Evolutionary conservation across 2,888 invertebrate genomes (phyloP), one percentile per base, ranked within the genome.

Genomic region (Apamea epomidion): DNA sequence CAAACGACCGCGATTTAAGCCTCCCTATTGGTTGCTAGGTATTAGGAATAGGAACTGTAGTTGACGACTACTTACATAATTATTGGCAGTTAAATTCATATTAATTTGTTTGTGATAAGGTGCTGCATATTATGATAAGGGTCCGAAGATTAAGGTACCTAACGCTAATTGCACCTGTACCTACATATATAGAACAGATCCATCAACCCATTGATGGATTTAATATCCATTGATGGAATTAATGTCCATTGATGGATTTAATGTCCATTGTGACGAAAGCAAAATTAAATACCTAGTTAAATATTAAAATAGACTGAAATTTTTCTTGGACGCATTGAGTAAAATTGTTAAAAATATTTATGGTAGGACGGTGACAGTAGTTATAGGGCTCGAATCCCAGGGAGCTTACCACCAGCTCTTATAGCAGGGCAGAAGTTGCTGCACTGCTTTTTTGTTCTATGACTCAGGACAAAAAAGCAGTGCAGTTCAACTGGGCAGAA

Each of bases 1-100:
- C 93, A 88, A 89, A 81, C 92, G 93, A 87, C 93, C 92, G 92
- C 91, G 88, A 89, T 92, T 84, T 86, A 86, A 85, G 84, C 76
- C 78, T 37, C 85, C 82, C 86, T 85, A 89, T 90, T 90, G 89
- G 90, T 80, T 69, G 84, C 45, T 78, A 78, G 74, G 60, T 78
- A 76, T 32, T 87, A 81, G 78, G 75, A 81, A 74, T 87, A 81
- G 78, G 75, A 81, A 74, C 64, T 74, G 60, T 45, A 54, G 81
- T 80, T 70, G 76, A 75, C 74, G 45, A 58, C 2, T 68, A 60
- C 74, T 75, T 79, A 73, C 74, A 79, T 83, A 78, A 83, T 83
- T 79, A 82, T 32, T 75, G 32, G 54, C 74, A 74, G 60, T 81
- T 81, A 74, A 75, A 85, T 69, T 72, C 45, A 14, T 73, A 88